phyloP scores from a whole-genome alignment of 2,113 vertebrate genomes.

The Catharus minimus region DNA sequence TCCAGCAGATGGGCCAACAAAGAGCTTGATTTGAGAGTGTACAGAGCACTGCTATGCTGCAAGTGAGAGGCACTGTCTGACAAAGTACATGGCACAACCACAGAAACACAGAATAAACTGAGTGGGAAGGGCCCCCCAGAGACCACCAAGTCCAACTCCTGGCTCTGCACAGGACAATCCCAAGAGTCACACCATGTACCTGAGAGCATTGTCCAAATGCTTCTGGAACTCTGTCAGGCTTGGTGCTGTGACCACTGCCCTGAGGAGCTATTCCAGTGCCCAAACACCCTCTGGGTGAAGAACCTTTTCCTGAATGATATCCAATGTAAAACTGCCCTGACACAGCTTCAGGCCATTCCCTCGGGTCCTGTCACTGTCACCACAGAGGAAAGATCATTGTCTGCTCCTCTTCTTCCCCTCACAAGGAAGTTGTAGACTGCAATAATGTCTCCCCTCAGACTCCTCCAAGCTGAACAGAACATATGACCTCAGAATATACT shows the following conservation, averaged over 20 bases:
- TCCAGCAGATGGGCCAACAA: not conserved
- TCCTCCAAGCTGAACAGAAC: not conserved
- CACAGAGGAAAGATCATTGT: not conserved
- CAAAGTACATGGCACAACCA: not conserved
- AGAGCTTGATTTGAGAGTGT: not conserved
- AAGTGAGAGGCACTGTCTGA: not conserved
- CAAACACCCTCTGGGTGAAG: not conserved
- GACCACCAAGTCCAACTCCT: rapidly evolving
- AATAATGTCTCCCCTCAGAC: not conserved
- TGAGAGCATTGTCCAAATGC: not conserved
- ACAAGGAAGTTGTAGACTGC: rapidly evolving
- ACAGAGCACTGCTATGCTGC: not conserved
- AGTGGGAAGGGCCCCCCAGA: not conserved
- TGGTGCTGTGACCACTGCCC: not conserved
- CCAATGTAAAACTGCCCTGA: not conserved
- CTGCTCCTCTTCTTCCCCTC: not conserved
- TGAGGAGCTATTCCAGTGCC: not conserved
- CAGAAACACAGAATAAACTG: not conserved
- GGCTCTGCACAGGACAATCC: not conserved
- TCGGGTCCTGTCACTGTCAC: not conserved
- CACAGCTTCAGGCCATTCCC: not conserved
- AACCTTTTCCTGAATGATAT: not conserved
- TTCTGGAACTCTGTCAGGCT: not conserved
- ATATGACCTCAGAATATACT: not conserved
- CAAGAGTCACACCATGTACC: not conserved